A percentile compares a stretch with the other conserved stretches of the same genome.
Evolutionary conservation across 2,797 vertebrate species (phyloP).

Genomic region (Scarus forsteni): DNA sequence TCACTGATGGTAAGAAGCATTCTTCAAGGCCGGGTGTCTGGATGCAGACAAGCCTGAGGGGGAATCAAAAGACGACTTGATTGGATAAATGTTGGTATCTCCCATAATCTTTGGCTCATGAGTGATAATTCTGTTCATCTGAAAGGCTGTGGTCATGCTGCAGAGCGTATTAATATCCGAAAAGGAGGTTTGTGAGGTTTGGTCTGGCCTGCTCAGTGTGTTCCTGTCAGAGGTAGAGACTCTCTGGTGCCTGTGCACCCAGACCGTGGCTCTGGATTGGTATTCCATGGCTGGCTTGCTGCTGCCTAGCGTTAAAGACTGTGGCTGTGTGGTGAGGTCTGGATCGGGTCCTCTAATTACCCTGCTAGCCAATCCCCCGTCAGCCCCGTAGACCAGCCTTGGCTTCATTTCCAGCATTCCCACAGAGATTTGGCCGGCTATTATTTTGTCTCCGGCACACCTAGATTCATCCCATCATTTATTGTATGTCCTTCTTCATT

Average conservation of each 20-base stretch:
- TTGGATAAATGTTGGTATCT: constrained; percentile 63
- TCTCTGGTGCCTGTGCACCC: constrained; percentile 80
- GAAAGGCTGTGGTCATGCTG: constrained; percentile 61
- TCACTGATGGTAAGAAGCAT: constrained; percentile 92
- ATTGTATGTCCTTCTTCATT: constrained; percentile 66
- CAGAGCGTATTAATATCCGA: constrained; percentile 73
- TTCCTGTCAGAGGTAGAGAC: constrained; percentile 81
- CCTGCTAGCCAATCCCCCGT: constrained; percentile 61
- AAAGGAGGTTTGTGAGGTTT: constrained; percentile 75
- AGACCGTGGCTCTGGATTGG: constrained; percentile 72
- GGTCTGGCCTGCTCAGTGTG: constrained; percentile 75
- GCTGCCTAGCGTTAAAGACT: constrained; percentile 70
- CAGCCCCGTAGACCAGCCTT: constrained; percentile 59
- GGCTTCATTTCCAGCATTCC: constrained; percentile 60
- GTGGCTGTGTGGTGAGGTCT: constrained; percentile 74
- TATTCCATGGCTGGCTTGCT: constrained; percentile 72
- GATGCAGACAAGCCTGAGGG: constrained; percentile 11
- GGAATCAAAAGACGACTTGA: constrained; percentile 39
- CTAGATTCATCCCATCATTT: constrained; percentile 70
- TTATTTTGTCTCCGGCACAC: constrained; percentile 73
- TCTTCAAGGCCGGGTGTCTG: constrained; percentile 20
- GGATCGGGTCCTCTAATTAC: constrained; percentile 75
- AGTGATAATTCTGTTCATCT: constrained; percentile 65
- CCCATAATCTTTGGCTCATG: constrained; percentile 61
- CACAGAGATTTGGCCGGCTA: constrained; percentile 60